A percentile compares a stretch with the other conserved stretches of the same genome.
These are phyloP conservation scores for Xenopus petersii DNA, from an alignment of 2,797 vertebrate species.

Conservation along the genomic window DNA sequence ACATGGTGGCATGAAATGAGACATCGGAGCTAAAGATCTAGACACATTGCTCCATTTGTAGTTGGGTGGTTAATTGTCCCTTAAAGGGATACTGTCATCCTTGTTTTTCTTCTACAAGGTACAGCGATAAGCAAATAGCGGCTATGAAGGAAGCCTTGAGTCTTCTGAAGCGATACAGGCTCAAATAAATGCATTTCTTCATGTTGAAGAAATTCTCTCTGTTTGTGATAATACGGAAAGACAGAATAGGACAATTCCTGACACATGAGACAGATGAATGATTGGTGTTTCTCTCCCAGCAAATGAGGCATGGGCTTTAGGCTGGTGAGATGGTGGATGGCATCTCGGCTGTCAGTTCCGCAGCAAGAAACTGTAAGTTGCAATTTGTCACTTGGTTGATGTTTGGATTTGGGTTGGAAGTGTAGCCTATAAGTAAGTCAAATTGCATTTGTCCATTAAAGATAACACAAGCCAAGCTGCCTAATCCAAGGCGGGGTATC, in stretches of 20 bases:
- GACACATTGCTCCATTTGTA: too few species aligned
- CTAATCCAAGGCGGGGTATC: neutral
- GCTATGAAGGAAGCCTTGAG: too few species aligned
- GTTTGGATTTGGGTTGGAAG: neutral
- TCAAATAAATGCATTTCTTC: too few species aligned
- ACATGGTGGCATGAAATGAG: too few species aligned
- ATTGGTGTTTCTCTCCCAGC: constrained; percentile 4
- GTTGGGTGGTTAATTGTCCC: too few species aligned
- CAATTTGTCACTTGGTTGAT: constrained; percentile 24
- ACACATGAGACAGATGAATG: constrained; percentile 28
- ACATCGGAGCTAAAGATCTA: too few species aligned
- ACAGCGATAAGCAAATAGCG: too few species aligned
- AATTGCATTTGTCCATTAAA: constrained; percentile 33
- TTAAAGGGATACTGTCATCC: too few species aligned
- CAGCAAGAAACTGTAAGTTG: constrained; percentile 5
- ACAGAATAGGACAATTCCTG: constrained; percentile 2
- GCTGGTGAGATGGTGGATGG: constrained; percentile 2
- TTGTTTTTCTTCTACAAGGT: too few species aligned
- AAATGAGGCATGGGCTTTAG: constrained; percentile 17
- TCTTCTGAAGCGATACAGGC: too few species aligned
- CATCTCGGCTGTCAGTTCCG: constrained; percentile 22
- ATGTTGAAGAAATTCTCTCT: too few species aligned
- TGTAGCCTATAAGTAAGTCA: constrained; percentile 19
- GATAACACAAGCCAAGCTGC: constrained; percentile 4
- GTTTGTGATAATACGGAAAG: neutral